Conservation (phyloP, 2,113 vertebrate species). For the Promerops cafer region DNA sequence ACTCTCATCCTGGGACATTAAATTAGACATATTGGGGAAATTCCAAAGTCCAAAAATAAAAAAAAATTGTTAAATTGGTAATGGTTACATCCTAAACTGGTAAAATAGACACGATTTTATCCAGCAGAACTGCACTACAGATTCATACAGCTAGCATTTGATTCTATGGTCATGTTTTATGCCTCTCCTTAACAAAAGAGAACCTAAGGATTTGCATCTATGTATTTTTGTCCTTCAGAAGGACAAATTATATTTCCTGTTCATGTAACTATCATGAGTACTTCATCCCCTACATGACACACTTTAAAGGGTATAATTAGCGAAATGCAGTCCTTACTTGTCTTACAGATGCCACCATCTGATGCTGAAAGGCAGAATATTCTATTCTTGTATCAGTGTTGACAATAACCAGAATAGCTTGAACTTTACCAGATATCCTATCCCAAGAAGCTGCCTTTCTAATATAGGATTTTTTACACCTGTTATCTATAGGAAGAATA, state of each 20-base stretch:
- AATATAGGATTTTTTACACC: not conserved
- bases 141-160: not conserved
- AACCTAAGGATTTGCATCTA: not conserved
- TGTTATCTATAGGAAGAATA: not conserved
- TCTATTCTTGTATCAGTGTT: not conserved
- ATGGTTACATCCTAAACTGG: not conserved
- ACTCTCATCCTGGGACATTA: not conserved
- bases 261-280: not conserved
- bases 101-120: not conserved
- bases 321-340: not conserved
- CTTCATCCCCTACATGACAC: not conserved
- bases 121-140: not conserved
- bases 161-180: not conserved
- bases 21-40: not conserved
- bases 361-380: not conserved
- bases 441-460: not conserved
- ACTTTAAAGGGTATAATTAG: slow-evolving; percentile 31
- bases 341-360: slow-evolving; percentile 3
- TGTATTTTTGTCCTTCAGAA: not conserved
- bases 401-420: slow-evolving; percentile 10
- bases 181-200: not conserved
- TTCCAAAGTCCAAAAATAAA: not conserved
- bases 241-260: not conserved
- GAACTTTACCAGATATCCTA: not conserved
- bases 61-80: not conserved